A percentile compares a stretch with the other conserved stretches of the same genome.
Evolutionary conservation across 2,888 invertebrate species (phyloP).

Genomic region (Coleophora flavipennella): DNA sequence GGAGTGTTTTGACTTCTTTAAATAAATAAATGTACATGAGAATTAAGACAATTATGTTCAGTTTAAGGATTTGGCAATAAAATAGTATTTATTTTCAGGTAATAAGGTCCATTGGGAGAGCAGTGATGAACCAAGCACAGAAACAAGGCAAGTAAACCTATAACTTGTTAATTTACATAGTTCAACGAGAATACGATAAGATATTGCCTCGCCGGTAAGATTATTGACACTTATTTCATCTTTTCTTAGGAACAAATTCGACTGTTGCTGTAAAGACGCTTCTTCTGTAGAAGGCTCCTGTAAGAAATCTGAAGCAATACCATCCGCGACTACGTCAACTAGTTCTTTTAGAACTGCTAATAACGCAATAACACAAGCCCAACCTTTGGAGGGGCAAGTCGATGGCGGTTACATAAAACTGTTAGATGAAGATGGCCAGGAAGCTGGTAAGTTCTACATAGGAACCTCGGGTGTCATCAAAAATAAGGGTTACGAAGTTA

Average conservation of each 20-base stretch:
- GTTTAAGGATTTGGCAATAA: too few relatives aligned
- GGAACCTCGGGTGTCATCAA: constrained; percentile 51
- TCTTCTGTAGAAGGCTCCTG: too few relatives aligned
- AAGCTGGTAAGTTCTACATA: constrained; percentile 51
- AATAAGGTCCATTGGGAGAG: constrained; percentile 15
- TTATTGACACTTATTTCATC: too few relatives aligned
- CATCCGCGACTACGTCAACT: constrained; percentile 33
- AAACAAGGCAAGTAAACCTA: constrained; percentile 15
- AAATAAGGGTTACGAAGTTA: constrained; percentile 56
- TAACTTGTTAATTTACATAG: too few relatives aligned
- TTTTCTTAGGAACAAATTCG: too few relatives aligned
- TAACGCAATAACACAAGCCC: constrained; percentile 22
- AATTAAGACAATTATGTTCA: too few relatives aligned
- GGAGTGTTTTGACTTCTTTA: too few relatives aligned
- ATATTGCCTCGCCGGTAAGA: too few relatives aligned
- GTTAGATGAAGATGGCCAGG: constrained; percentile 37
- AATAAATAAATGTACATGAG: too few relatives aligned
- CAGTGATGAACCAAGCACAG: constrained; percentile 16
- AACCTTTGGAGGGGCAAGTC: too few relatives aligned
- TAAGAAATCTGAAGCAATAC: constrained; percentile 1
- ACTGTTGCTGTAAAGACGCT: too few relatives aligned
- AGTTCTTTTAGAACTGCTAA: constrained; percentile 37
- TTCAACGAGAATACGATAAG: too few relatives aligned
- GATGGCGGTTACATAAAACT: constrained; percentile 27
- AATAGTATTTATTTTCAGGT: constrained; percentile 8